A percentile compares a stretch with the other conserved stretches of the same genome.
Evolutionary conservation across 2,797 vertebrate species (phyloP).

Genomic region (Capromys pilorides): DNA sequence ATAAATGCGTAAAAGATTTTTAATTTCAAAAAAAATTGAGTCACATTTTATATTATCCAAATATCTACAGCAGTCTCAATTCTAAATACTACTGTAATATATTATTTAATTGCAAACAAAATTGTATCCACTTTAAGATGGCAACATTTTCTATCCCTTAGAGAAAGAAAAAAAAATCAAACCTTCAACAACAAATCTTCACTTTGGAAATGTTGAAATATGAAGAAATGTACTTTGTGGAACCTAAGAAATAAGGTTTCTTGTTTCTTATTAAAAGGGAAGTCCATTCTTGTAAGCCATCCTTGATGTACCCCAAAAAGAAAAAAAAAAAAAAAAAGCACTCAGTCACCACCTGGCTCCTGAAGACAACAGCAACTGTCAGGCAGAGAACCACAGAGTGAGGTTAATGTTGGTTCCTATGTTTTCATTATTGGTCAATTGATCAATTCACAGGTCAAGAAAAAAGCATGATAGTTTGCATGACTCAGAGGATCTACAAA

Average conservation of each 20-base stretch:
- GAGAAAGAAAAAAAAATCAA: slow-evolving; percentile 38
- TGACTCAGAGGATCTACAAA: slow-evolving; percentile 14
- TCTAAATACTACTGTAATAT: neutral
- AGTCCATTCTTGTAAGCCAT: neutral
- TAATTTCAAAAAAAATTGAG: neutral
- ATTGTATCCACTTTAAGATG: slow-evolving; percentile 25
- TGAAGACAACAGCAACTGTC: neutral
- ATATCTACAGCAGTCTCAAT: neutral
- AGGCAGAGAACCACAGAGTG: neutral
- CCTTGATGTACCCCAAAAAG: neutral
- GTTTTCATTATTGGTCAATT: slow-evolving; percentile 13
- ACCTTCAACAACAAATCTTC: neutral
- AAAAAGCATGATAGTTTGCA: neutral
- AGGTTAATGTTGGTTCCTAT: slow-evolving; percentile 31
- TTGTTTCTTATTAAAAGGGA: neutral
- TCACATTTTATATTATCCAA: neutral
- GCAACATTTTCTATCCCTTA: neutral
- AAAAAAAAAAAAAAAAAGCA: neutral
- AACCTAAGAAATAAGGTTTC: slow-evolving; percentile 28
- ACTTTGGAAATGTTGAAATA: slow-evolving; percentile 50
- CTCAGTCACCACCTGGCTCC: neutral
- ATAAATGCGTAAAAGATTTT: too few relatives aligned
- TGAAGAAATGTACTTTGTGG: neutral
- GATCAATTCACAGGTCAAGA: too few relatives aligned
- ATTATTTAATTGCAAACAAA: slow-evolving; percentile 44